Base-by-base conservation (phyloP, 1,140 invertebrate species). In the Brevipalpus yothersi region DNA sequence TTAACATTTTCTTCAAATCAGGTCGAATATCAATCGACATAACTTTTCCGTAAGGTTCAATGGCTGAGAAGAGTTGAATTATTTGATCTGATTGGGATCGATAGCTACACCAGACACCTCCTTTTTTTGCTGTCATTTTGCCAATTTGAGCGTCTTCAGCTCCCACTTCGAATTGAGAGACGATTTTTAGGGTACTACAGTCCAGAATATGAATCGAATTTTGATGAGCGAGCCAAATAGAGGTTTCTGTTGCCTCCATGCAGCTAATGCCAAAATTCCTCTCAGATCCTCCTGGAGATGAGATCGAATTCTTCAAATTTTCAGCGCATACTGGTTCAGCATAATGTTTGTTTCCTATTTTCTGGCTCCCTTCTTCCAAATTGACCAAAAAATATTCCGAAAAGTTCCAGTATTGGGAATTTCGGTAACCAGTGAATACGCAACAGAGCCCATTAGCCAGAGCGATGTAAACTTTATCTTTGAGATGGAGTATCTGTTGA, bases 91-190 rank as follows among this genome's bases (percentile, higher is more conserved):
- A n/a, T n/a, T n/a, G n/a, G n/a, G n/a, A n/a, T n/a, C n/a, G n/a
- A n/a, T n/a, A n/a, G n/a, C n/a, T 90, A 31, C 97, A 83, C 93
- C 93, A 98, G 2, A 98, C 94, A 13, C 94, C 94, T 68, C 95
- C 88, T 1, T 90, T 91, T n/a, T 89, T 77, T 79, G 87, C 92
- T 2, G 87, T 86, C 78, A 98, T 81, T 72, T 95, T 89, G 31
- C 92, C 75, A 5, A 98, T 78, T 68, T 77, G 77, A 68, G 88
- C 94, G 71, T 99, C 94, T 71, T 87, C 85, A 40, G 94, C 93
- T 78, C 98, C 93, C 58, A 91, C 93, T 71, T 93, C 88, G 65
- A 98, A 82, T 43, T 83, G 82, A 70, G 73, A 75, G 73, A 79
- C 76, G 54, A 95, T 75, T 64, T 75, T 76, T 64, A 94, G 75